Conservation (phyloP, 1,140 invertebrate genomes). For the Ceratoteleas bidentatus region DNA sequence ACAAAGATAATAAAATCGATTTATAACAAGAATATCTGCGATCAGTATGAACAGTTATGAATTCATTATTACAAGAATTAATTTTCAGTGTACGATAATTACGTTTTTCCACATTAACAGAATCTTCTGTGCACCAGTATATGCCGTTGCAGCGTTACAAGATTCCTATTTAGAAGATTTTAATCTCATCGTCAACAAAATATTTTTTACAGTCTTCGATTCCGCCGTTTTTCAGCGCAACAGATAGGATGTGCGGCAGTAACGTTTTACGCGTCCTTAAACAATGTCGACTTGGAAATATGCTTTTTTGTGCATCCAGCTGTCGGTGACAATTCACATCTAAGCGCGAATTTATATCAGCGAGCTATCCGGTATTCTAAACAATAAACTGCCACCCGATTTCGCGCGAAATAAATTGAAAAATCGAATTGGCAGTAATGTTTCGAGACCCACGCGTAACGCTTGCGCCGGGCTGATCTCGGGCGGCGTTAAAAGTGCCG, state of each 20-base stretch:
- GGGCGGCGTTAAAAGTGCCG: constrained; percentile 28
- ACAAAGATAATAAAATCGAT: too few species aligned
- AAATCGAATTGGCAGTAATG: constrained; percentile 12
- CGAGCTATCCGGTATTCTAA: background rate
- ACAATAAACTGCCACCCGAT: too few species aligned
- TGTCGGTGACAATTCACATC: background rate
- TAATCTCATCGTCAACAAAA: background rate
- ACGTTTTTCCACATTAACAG: too few species aligned
- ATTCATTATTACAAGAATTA: too few species aligned
- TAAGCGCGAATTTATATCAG: too few species aligned
- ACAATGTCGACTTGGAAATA: constrained; percentile 18
- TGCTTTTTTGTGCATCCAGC: background rate
- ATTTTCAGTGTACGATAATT: too few species aligned
- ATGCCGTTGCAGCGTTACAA: too few species aligned
- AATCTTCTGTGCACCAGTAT: too few species aligned
- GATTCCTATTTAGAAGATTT: too few species aligned
- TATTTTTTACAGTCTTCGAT: background rate
- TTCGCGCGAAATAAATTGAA: too few species aligned
- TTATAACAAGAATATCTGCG: too few species aligned
- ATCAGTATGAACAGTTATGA: too few species aligned
- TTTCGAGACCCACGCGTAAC: background rate
- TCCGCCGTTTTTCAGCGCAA: constrained; percentile 22
- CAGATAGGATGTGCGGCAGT: constrained; percentile 12
- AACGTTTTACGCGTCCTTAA: constrained; percentile 28
- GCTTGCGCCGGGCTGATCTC: constrained; percentile 9